Percentiles rank a stretch among this genome's conserved stretches.
Conservation (phyloP, 2,113 vertebrate genomes). For the Cichladusa arquata region DNA sequence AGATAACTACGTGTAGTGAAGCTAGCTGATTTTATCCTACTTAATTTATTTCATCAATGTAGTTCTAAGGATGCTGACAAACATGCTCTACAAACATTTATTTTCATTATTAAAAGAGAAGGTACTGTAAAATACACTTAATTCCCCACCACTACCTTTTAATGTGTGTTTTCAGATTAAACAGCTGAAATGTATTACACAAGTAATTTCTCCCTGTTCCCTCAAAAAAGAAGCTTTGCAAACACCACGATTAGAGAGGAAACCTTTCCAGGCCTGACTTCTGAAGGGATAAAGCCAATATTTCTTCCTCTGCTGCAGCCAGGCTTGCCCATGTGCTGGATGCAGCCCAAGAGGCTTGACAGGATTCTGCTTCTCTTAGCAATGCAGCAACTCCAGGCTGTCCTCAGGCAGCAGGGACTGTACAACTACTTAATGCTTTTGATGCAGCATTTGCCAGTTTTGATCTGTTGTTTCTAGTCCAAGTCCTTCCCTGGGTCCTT, state of each 20-base stretch:
- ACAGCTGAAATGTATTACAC: not conserved
- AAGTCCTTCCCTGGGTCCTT: not conserved
- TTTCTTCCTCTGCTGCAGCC: not conserved
- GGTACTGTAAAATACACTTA: not conserved
- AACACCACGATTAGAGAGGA: not conserved
- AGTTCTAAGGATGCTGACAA: not conserved
- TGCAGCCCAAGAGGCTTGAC: not conserved
- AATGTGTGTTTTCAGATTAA: not conserved
- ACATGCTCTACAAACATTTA: not conserved
- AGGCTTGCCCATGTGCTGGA: not conserved
- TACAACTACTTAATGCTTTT: not conserved
- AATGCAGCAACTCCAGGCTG: not conserved
- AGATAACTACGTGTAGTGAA: not conserved
- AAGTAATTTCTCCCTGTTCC: not conserved
- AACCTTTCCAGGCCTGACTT: not conserved
- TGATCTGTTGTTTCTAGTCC: not conserved
- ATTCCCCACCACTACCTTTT: not conserved
- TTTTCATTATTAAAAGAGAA: not conserved
- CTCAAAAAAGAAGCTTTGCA: not conserved
- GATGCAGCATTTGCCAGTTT: not conserved
- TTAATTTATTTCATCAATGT: not conserved
- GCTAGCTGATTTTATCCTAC: not conserved
- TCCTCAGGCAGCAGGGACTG: not conserved
- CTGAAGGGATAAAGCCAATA: not conserved
- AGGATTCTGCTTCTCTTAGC: not conserved